Percentiles rank a stretch among this genome's conserved stretches.
Evolutionary conservation across 2,888 invertebrate species (phyloP).

Genomic region (Helicoverpa assulta): DNA sequence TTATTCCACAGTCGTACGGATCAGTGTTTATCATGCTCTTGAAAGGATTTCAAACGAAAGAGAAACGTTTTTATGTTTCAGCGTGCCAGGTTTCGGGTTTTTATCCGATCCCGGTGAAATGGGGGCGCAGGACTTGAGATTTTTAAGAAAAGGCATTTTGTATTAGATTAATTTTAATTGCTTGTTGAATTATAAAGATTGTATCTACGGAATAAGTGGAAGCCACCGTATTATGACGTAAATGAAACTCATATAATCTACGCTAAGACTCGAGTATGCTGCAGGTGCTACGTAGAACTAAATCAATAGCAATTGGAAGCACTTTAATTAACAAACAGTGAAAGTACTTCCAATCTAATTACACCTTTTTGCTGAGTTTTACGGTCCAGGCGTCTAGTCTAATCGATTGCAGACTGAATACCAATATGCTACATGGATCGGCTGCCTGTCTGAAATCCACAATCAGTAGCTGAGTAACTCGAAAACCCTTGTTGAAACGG

Average conservation of each 20-base stretch:
- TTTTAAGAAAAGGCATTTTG: too few relatives aligned
- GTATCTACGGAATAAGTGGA: too few relatives aligned
- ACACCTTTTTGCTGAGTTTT: too few relatives aligned
- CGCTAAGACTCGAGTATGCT: too few relatives aligned
- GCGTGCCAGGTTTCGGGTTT: slow-evolving; percentile 1
- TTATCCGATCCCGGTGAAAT: background rate
- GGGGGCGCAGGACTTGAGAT: too few relatives aligned
- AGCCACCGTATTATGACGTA: too few relatives aligned
- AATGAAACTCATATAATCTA: too few relatives aligned
- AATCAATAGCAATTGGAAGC: background rate
- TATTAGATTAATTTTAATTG: too few relatives aligned
- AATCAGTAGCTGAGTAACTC: background rate
- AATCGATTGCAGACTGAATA: too few relatives aligned
- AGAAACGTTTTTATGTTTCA: slow-evolving; percentile 12
- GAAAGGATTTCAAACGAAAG: slow-evolving; percentile 8
- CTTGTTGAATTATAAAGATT: too few relatives aligned
- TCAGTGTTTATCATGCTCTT: slow-evolving; percentile 28
- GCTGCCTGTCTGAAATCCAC: background rate
- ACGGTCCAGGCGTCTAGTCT: too few relatives aligned
- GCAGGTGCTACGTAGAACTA: background rate
- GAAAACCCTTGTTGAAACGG: background rate
- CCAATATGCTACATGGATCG: background rate
- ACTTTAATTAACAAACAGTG: background rate
- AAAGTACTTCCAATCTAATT: background rate
- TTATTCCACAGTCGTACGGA: slow-evolving; percentile 9